A percentile compares a stretch with the other conserved stretches of the same genome.
Evolutionary conservation across 2,113 vertebrate species (phyloP).

Genomic region (Eurystomus gularis): DNA sequence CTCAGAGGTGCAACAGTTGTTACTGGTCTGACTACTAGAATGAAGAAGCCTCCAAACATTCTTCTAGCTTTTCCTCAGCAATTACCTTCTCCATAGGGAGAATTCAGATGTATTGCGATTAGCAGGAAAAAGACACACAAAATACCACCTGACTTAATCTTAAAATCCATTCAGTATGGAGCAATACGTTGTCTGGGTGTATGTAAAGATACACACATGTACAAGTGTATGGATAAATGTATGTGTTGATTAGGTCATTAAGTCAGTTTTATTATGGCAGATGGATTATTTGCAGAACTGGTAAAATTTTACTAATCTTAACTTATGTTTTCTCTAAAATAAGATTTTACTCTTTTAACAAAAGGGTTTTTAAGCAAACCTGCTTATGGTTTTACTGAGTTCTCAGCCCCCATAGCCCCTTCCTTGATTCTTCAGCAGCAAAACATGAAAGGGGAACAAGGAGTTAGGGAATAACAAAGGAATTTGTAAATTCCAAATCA

Average conservation of each 20-base stretch:
- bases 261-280: background rate
- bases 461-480: background rate
- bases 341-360: background rate
- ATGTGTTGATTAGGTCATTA: background rate
- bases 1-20: background rate
- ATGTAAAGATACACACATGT: background rate
- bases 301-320: background rate
- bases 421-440: background rate
- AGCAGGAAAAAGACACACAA: background rate
- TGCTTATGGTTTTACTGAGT: background rate
- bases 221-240: background rate
- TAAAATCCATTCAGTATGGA: background rate
- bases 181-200: background rate
- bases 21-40: background rate
- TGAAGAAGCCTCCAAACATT: background rate
- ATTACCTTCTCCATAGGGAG: background rate
- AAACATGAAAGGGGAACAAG: background rate
- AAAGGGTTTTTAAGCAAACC: rapidly evolving
- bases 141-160: background rate
- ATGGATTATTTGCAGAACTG: background rate
- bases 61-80: background rate
- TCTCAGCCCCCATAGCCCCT: background rate
- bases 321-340: background rate
- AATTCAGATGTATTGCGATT: background rate
- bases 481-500: background rate